A percentile compares a stretch with the other conserved stretches of the same genome.
Conservation (phyloP, 2,797 vertebrate genomes). For the Anguilla anguilla region DNA sequence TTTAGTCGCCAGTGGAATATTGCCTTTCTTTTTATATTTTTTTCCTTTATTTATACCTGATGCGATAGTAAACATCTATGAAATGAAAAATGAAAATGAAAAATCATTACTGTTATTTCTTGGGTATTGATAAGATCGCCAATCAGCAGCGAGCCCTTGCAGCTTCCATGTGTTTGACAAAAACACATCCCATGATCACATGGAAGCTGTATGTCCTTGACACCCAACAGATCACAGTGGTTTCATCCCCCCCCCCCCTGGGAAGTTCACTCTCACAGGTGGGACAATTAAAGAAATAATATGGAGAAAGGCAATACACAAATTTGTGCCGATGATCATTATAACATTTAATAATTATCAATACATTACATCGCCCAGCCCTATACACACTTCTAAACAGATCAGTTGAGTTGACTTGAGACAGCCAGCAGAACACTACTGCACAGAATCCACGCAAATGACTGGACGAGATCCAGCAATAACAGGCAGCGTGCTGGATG, state of each 20-base stretch:
- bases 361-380: too few relatives aligned
- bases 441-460: background rate
- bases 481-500: background rate
- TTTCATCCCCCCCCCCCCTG: too few relatives aligned
- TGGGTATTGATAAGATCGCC: background rate
- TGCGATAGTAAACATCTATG: too few relatives aligned
- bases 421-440: background rate
- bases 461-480: background rate
- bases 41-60: too few relatives aligned
- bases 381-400: constrained; percentile 10
- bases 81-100: too few relatives aligned
- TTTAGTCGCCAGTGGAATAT: too few relatives aligned
- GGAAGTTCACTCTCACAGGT: too few relatives aligned
- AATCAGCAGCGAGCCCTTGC: background rate
- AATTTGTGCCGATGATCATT: background rate
- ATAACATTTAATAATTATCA: background rate
- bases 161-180: background rate
- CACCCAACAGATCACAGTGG: background rate
- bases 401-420: background rate
- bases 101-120: background rate
- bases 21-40: too few relatives aligned
- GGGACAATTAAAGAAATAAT: background rate
- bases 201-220: background rate
- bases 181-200: background rate
- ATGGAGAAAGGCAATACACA: background rate